These are phyloP conservation scores for Synchiropus splendidus DNA, from an alignment of 2,113 vertebrate genomes.

Conservation along the genomic window DNA sequence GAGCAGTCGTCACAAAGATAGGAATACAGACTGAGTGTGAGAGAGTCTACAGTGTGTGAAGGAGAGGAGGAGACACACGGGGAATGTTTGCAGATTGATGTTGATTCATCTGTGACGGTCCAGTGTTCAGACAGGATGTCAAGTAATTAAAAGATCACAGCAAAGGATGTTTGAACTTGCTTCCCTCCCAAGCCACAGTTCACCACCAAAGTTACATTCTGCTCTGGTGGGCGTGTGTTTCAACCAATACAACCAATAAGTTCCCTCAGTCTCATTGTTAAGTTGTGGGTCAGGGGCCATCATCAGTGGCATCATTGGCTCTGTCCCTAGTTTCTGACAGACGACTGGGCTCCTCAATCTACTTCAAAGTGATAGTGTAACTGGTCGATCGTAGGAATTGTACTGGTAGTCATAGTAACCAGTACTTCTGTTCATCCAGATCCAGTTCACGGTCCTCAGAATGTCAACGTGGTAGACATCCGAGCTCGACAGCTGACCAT, in stretches of 20 bases:
- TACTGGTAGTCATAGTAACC: not conserved
- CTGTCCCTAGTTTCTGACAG: not conserved
- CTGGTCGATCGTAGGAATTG: not conserved
- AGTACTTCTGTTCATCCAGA: constrained; percentile 59
- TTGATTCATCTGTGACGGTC: not conserved
- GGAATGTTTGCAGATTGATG: constrained; percentile 10
- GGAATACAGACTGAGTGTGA: too few species aligned
- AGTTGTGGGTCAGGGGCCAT: too few species aligned
- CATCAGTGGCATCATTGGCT: too few species aligned
- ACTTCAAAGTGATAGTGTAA: not conserved
- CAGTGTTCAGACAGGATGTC: constrained; percentile 2
- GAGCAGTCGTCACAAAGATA: too few species aligned
- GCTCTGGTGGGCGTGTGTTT: too few species aligned
- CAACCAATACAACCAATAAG: too few species aligned
- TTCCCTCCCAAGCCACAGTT: too few species aligned
- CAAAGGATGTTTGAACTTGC: not conserved
- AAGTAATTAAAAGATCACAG: not conserved
- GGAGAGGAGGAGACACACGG: not conserved
- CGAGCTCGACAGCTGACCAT: constrained; percentile 87
- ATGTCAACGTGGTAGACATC: constrained; percentile 89
- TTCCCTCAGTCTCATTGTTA: too few species aligned
- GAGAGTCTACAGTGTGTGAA: not conserved
- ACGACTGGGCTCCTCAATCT: not conserved
- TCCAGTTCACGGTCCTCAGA: constrained; percentile 88
- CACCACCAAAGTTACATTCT: not conserved